These are phyloP conservation scores for Butorides virescens DNA, from an alignment of 2,113 vertebrate species.

Conservation along the genomic window DNA sequence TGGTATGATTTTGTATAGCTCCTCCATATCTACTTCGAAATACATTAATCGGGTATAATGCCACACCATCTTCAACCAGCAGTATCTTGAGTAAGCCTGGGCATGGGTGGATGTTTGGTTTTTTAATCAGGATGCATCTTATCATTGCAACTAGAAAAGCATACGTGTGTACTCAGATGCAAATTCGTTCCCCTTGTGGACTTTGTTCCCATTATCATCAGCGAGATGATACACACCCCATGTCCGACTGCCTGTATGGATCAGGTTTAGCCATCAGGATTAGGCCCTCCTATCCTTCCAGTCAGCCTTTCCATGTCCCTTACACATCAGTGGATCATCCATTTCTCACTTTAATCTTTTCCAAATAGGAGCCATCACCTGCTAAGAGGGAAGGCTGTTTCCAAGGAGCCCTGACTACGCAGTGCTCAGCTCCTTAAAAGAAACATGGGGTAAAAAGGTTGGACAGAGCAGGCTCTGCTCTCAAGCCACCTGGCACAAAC, in stretches of 20 bases:
- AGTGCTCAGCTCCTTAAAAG: not conserved
- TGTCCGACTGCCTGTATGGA: not conserved
- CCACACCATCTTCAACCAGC: not conserved
- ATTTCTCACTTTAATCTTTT: not conserved
- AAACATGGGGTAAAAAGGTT: not conserved
- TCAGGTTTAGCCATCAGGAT: not conserved
- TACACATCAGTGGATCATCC: not conserved
- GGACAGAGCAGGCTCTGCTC: not conserved
- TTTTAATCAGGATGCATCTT: not conserved
- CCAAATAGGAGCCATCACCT: not conserved
- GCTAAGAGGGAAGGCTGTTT: not conserved
- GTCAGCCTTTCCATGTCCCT: not conserved
- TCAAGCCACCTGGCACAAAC: not conserved
- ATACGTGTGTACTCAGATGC: not conserved
- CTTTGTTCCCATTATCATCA: not conserved
- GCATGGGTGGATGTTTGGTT: rapidly evolving
- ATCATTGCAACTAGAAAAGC: not conserved
- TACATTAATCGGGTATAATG: not conserved
- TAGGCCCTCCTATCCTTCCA: not conserved
- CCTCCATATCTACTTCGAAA: not conserved
- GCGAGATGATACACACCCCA: not conserved
- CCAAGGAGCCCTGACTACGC: not conserved
- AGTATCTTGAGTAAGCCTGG: not conserved
- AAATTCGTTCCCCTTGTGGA: not conserved
- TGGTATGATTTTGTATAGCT: not conserved